A percentile compares a stretch with the other conserved stretches of the same genome.
phyloP scores from a whole-genome alignment of 2,797 vertebrate species.

The Phalloptychus januarius region DNA sequence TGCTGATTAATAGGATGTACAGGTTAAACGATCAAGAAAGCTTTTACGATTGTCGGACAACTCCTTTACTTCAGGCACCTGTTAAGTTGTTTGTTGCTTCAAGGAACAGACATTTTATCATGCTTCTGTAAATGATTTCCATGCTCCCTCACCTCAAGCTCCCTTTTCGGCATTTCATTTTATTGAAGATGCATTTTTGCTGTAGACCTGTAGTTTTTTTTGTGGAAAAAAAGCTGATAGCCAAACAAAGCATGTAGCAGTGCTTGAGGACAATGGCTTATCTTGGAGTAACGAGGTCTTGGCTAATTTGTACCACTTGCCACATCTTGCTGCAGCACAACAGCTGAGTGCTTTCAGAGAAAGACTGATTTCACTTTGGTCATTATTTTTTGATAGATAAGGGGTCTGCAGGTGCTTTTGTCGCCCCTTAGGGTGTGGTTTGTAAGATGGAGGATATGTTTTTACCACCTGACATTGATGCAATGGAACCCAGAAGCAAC shows the following conservation, averaged over 20 bases:
- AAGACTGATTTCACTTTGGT: conserved; percentile 81
- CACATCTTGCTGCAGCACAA: conserved; percentile 65
- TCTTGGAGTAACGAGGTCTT: conserved; percentile 68
- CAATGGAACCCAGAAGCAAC: conserved; percentile 80
- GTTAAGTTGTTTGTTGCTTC: conserved; percentile 68
- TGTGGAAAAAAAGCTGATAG: conserved; percentile 19
- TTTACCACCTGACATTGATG: conserved; percentile 83
- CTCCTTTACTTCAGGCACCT: conserved; percentile 64
- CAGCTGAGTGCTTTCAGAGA: conserved; percentile 78
- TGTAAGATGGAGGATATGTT: conserved; percentile 84
- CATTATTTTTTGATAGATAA: conserved; percentile 86
- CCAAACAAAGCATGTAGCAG: conserved; percentile 53
- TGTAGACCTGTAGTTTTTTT: conserved; percentile 54
- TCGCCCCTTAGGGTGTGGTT: conserved; percentile 72
- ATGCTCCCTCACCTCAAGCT: conserved; percentile 62
- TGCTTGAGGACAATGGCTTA: conserved; percentile 73
- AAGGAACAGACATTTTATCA: conserved; percentile 69
- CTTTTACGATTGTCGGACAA: conserved; percentile 74
- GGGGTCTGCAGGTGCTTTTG: conserved; percentile 76
- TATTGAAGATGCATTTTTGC: conserved; percentile 61
- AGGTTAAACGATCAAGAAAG: conserved; percentile 77
- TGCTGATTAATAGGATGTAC: conserved; percentile 66
- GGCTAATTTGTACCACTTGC: conserved; percentile 82
- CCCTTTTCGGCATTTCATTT: conserved; percentile 61
- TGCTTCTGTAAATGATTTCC: conserved; percentile 62